A percentile compares a stretch with the other conserved stretches of the same genome.
Conservation (phyloP, 2,797 vertebrate genomes). For the Gymnothorax reevesii region DNA sequence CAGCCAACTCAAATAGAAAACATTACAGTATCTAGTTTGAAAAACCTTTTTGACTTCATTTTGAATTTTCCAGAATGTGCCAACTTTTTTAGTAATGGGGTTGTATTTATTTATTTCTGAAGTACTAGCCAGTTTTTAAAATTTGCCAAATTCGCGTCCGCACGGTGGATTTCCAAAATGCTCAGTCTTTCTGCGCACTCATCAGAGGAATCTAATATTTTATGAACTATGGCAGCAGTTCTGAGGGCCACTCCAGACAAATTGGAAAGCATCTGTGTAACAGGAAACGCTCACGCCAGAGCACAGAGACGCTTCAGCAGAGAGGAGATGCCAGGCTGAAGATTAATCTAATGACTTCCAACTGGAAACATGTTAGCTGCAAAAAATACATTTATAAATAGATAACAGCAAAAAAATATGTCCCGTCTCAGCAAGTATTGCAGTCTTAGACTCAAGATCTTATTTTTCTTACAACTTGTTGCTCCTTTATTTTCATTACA, state of each 20-base stretch:
- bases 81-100: no score
- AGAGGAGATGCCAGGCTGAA: neutral
- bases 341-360: neutral
- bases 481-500: no score
- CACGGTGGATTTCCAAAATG: neutral
- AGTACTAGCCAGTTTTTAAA: neutral
- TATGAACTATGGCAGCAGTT: neutral
- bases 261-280: neutral
- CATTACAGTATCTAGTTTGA: no score
- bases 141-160: neutral
- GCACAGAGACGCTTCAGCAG: neutral
- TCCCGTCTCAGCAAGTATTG: no score
- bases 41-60: no score
- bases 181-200: neutral
- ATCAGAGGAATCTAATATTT: neutral
- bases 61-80: no score
- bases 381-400: no score
- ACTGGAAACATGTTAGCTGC: neutral
- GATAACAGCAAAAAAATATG: no score
- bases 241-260: neutral
- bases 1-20: no score
- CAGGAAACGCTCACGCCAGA: neutral
- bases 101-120: neutral
- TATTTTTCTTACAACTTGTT: no score
- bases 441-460: no score